These are phyloP conservation scores for Mormyrus lacerda DNA, from an alignment of 2,113 vertebrate genomes.

Conservation along the genomic window DNA sequence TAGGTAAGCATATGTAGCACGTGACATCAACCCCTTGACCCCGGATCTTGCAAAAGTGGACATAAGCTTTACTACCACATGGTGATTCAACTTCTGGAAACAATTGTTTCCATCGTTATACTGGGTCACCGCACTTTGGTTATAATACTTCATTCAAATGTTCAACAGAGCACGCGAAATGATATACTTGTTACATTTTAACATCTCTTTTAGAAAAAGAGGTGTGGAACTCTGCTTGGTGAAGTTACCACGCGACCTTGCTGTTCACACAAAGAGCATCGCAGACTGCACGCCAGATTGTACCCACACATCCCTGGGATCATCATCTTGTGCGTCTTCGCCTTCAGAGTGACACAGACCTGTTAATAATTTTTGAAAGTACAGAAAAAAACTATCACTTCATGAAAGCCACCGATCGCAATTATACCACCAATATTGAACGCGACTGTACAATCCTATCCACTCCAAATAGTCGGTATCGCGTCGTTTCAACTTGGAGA, in stretches of 20 bases:
- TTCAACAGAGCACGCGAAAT: neutral
- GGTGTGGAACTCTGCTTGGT: neutral
- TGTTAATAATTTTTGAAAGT: slow-evolving; percentile 21
- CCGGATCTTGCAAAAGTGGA: neutral
- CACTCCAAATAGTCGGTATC: neutral
- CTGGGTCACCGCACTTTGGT: neutral
- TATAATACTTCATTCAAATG: neutral
- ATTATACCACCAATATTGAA: no score
- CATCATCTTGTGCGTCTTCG: slow-evolving; percentile 40
- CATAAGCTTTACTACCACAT: neutral
- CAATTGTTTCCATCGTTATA: neutral
- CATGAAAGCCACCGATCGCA: neutral
- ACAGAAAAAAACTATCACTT: neutral
- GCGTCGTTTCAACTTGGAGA: neutral
- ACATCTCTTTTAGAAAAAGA: neutral
- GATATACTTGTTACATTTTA: neutral
- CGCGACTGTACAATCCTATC: neutral
- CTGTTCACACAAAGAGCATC: neutral
- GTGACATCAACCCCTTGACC: neutral
- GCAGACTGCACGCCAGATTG: neutral
- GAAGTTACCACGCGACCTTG: neutral
- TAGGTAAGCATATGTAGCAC: neutral
- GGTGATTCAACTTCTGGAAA: neutral
- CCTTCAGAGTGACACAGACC: slow-evolving; percentile 46
- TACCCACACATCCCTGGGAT: slow-evolving; percentile 54